A percentile compares a stretch with the other conserved stretches of the same genome.
phyloP scores from a whole-genome alignment of 2,113 vertebrate genomes.

The Siphamia tubifer region DNA sequence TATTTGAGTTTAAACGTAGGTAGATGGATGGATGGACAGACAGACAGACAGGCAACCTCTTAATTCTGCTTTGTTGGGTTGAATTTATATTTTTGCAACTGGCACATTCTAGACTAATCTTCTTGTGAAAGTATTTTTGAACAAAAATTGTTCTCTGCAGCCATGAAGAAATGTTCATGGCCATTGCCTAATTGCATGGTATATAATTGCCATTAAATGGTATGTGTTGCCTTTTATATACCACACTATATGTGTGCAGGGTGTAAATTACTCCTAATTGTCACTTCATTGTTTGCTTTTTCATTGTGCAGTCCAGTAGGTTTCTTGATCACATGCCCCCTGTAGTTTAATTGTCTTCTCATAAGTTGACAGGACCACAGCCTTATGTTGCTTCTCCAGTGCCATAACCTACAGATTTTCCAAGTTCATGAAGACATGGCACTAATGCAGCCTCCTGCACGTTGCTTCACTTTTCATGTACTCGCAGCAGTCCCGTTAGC shows the following conservation, averaged over 20 bases:
- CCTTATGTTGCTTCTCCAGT: background rate
- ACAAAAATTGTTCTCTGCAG: conserved; percentile 12
- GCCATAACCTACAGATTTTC: conserved; percentile 19
- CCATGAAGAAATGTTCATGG: conserved; percentile 36
- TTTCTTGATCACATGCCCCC: background rate
- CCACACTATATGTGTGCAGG: background rate
- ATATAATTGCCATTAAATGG: too few relatives aligned
- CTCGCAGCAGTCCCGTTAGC: conserved; percentile 12
- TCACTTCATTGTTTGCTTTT: too few relatives aligned
- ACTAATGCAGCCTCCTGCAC: conserved; percentile 1
- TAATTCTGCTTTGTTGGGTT: too few relatives aligned
- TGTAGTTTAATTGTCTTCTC: conserved; percentile 11
- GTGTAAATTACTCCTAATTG: conserved; percentile 5
- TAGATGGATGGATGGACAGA: background rate
- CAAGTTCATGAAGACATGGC: conserved; percentile 42
- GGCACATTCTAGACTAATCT: too few relatives aligned
- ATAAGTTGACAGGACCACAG: conserved; percentile 1
- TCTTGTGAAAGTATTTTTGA: too few relatives aligned
- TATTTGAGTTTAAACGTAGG: background rate
- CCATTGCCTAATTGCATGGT: conserved; percentile 33
- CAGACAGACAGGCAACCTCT: too few relatives aligned
- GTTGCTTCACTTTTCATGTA: conserved; percentile 22
- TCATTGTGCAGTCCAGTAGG: too few relatives aligned
- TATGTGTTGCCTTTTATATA: background rate
- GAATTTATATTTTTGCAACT: too few relatives aligned